These are phyloP conservation scores for Conistra vaccinii DNA, from an alignment of 2,888 invertebrate genomes.

Conservation along the genomic window DNA sequence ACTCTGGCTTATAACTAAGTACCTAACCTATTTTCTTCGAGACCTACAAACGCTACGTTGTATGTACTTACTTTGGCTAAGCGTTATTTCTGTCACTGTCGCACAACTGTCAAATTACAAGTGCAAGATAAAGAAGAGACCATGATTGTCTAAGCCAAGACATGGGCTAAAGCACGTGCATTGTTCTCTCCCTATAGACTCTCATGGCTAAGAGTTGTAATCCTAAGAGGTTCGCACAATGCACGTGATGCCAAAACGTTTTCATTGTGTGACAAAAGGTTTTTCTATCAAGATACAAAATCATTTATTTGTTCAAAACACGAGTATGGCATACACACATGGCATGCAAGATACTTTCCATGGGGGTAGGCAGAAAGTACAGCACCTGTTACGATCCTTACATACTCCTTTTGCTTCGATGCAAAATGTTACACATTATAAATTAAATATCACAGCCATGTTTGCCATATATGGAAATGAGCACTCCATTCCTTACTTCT, in stretches of 20 bases:
- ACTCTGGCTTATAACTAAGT: background rate
- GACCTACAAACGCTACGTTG: background rate
- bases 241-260: background rate
- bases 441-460: background rate
- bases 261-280: background rate
- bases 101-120: background rate
- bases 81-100: too few species aligned
- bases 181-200: too few species aligned
- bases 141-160: background rate
- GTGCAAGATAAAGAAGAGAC: background rate
- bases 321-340: background rate
- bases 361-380: too few species aligned
- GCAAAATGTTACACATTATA: background rate
- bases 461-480: background rate
- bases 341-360: too few species aligned
- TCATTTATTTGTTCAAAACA: background rate
- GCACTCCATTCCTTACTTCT: slow-evolving; percentile 31
- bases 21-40: background rate
- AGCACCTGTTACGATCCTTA: too few species aligned
- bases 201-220: too few species aligned
- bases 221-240: background rate
- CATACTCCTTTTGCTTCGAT: too few species aligned
- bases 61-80: background rate
- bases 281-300: background rate
- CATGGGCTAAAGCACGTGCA: too few species aligned